Base-by-base conservation (phyloP, 2,888 invertebrate species). In the Tuberolachnus salignus region DNA sequence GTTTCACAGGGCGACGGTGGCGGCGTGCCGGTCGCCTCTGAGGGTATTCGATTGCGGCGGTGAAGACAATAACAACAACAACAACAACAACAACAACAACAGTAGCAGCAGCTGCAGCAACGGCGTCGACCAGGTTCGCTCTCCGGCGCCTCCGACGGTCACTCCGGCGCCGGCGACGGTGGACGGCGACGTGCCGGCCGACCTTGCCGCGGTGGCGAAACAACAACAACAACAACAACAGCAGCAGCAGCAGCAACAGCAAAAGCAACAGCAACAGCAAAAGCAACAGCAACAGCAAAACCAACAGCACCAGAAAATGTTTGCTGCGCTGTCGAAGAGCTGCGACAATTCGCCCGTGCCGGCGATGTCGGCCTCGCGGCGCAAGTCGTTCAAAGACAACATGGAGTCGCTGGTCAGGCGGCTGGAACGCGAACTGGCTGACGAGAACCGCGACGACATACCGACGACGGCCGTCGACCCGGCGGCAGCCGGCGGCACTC, bases 1-100 rank as follows among this genome's bases (percentile, higher is more conserved):
- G 97, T 90, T 97, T 85, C 69, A 49, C 26, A 49, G 69, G 51
- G 34, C 23, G 14, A 11, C 42, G 14, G 19, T 46, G 16, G 11
- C 16, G 16, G 21, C 14, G 34, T 74, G 53, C 34, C 8, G 14
- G n/a, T 23, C 55, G 66, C 57, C 75, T 26, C 57, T 51, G 14
- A 49, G 53, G 14, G 42, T n/a, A 59, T 16, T 26, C 26, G 13
- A 26, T 13, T 19, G 16, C 73, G 1, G 42, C 1, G 14, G 14
- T 26, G 21, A 21, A 3, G 49, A 21, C 16, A 67, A 16, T 13
- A 11, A 23, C 57, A 26, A 21, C 55, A 21, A 21, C 21, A 57
- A 1, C 21, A 57, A 9, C 21, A 57, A 21, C 23, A 57, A 21
- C 55, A 57, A 21, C 55, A 57, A 21, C 6, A 57, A 57, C 26